A percentile compares a stretch with the other conserved stretches of the same genome.
Conservation (phyloP, 1,140 invertebrate genomes). For the Rhopalosiphum padi region DNA sequence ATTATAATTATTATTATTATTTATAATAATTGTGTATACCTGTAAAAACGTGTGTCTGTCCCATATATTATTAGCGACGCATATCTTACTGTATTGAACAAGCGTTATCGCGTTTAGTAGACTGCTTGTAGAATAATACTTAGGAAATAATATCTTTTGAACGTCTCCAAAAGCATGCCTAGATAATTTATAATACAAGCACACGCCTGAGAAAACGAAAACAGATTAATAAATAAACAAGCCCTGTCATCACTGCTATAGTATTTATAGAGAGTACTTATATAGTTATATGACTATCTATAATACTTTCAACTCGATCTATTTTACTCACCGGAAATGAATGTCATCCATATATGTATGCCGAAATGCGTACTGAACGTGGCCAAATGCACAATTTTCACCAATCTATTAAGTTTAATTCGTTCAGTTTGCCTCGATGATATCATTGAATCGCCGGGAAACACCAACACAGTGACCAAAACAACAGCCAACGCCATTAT, state of each 20-base stretch:
- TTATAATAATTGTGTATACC: slow-evolving; percentile 61
- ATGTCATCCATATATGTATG: slow-evolving; percentile 88
- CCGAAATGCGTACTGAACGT: slow-evolving; percentile 80
- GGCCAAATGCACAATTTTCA: slow-evolving; percentile 72
- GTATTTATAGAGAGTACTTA: no score
- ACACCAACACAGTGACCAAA: slow-evolving; percentile 65
- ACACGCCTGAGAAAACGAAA: slow-evolving; percentile 70
- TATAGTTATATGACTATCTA: no score
- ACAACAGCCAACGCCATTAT: slow-evolving; percentile 72
- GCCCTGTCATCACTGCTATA: no score
- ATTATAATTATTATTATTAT: no score
- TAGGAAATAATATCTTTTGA: slow-evolving; percentile 85
- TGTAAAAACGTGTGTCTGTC: slow-evolving; percentile 64
- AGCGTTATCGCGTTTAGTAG: slow-evolving; percentile 76
- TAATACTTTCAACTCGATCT: no score
- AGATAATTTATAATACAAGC: slow-evolving; percentile 81
- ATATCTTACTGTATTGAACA: slow-evolving; percentile 71
- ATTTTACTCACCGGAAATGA: slow-evolving; percentile 74
- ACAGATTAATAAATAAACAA: background rate
- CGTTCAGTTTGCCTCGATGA: slow-evolving; percentile 55
- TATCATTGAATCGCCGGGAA: background rate
- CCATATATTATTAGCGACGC: slow-evolving; percentile 62
- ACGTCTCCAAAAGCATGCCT: slow-evolving; percentile 84
- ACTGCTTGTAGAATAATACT: slow-evolving; percentile 81
- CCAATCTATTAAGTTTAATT: slow-evolving; percentile 62